These are phyloP conservation scores for Protobothrops flavoviridis DNA, from an alignment of 2,113 vertebrate genomes.

Conservation along the genomic window DNA sequence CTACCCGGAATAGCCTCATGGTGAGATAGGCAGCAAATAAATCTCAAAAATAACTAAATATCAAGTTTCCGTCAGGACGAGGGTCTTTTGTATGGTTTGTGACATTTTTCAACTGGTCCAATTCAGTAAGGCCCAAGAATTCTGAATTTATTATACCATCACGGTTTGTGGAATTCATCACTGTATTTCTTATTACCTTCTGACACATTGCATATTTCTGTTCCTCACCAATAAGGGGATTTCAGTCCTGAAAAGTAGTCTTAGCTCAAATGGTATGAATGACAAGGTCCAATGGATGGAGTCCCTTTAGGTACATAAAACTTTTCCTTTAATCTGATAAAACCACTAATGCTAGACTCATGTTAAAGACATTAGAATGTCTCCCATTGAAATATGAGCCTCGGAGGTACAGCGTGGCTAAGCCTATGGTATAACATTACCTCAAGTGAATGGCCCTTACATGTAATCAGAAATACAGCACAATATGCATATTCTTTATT, in stretches of 20 bases:
- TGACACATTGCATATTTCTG: background rate
- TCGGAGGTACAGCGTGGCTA: background rate
- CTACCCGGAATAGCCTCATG: background rate
- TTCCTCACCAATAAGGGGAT: background rate
- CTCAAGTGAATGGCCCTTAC: constrained; percentile 12
- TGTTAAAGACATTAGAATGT: constrained; percentile 13
- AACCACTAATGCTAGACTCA: background rate
- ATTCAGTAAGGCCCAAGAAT: background rate
- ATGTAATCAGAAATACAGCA: constrained; percentile 4
- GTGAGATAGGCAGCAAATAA: background rate
- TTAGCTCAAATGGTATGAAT: background rate
- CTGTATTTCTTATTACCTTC: background rate
- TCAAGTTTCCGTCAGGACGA: background rate
- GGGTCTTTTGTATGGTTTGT: background rate
- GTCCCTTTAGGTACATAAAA: background rate
- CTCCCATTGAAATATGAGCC: constrained; percentile 11
- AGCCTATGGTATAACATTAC: constrained; percentile 3
- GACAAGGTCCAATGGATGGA: background rate
- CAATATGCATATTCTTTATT: constrained; percentile 1
- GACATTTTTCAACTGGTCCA: background rate
- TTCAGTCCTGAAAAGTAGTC: background rate
- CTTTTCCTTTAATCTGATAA: constrained; percentile 6
- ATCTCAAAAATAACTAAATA: background rate
- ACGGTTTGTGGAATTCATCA: background rate
- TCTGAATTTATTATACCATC: background rate